Evolutionary conservation across 2,113 vertebrate genomes (phyloP).

Genomic region (Platichthys flesus): DNA sequence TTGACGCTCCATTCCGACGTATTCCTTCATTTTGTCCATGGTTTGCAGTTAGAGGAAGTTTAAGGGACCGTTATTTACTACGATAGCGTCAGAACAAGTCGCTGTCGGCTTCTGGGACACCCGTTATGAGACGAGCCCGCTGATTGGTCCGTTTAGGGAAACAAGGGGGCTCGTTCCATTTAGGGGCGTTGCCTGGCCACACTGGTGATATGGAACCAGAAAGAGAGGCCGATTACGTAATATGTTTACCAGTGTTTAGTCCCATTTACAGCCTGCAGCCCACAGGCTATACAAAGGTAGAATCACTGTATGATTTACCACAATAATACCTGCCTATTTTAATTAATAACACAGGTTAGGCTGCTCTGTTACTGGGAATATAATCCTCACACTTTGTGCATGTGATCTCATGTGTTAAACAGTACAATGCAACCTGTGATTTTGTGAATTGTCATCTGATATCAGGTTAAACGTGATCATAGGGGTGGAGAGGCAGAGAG

Average conservation of each 20-base stretch:
- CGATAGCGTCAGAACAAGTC: not conserved
- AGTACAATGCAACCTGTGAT: not conserved
- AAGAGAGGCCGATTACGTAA: constrained; percentile 49
- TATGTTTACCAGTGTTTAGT: constrained; percentile 59
- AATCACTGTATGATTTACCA: not conserved
- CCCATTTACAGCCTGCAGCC: not conserved
- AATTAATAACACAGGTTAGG: not conserved
- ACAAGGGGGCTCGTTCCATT: constrained; percentile 26
- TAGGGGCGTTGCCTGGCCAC: constrained; percentile 71
- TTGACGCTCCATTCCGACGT: constrained; percentile 57
- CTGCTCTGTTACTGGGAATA: not conserved
- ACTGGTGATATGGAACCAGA: not conserved
- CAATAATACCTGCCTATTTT: not conserved
- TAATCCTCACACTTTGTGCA: not conserved
- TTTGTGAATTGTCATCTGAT: not conserved
- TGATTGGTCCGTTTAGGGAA: constrained; percentile 64
- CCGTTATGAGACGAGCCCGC: constrained; percentile 3
- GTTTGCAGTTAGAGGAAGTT: constrained; percentile 18
- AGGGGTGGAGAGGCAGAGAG: not conserved
- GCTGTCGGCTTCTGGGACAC: not conserved
- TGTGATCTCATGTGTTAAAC: not conserved
- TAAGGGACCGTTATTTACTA: constrained; percentile 12
- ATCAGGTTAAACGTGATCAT: not conserved
- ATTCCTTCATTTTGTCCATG: constrained; percentile 67
- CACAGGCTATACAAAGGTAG: not conserved